Evolutionary conservation across 1,140 invertebrate species (phyloP), one percentile per base, ranked within the genome.

Genomic region (Apis florea): DNA sequence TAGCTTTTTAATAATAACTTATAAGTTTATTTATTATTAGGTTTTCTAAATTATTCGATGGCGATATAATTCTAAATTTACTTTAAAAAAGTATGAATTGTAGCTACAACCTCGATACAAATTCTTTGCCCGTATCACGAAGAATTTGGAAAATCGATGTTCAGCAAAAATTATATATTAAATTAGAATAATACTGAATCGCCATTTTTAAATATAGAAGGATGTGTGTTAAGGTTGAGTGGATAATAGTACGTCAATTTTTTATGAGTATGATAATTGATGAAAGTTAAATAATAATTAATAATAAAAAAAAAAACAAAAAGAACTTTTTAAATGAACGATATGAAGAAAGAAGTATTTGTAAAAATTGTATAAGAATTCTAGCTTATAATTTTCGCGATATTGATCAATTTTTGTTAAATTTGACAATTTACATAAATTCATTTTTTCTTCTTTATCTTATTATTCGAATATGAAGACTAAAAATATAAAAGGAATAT

Each of bases 21-120:
- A 76, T 86, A 87, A 86, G 31, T 67, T 53, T 88, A 88, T 88
- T 86, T 88, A 88, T 89, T 89, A 54, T 70, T 84, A 88, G 82
- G 15, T 73, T 69, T 15, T n/a, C 61, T 77, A 70, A 79, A 72
- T 75, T 82, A 78, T 70, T 85, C 59, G n/a, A 64, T 54, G 72
- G 31, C 13, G 31, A 40, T 40, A 40, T 40, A 40, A 40, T 40
- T 40, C 31, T 40, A 40, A 40, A 40, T 40, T 40, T 40, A 40
- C 31, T 40, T 15, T 0, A 15, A 11, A 9, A 40, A 10, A 49
- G n/a, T n/a, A n/a, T 40, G 19, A 17, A 12, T 70, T 17, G 17
- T 3, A 47, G 12, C 21, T 64, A 10, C 24, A 73, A 61, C 11
- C n/a, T 71, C 68, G 26, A n/a, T 15, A 19, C 24, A 47, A 51